Conservation (phyloP, 2,113 vertebrate species). For the Rousettus leschenaultii region DNA sequence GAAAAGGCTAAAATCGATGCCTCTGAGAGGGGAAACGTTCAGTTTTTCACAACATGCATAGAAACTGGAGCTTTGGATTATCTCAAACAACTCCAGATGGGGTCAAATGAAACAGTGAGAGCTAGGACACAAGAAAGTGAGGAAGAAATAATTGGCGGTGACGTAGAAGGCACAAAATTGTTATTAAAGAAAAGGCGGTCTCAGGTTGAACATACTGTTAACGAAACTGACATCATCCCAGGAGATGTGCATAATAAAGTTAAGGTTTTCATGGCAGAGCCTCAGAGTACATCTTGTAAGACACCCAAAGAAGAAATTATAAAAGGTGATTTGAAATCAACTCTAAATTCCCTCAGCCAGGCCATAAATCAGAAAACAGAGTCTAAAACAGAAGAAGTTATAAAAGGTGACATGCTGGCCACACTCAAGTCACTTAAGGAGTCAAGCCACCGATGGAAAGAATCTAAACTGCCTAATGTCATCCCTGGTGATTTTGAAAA, state of each 20-base stretch:
- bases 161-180: slow-evolving; percentile 88
- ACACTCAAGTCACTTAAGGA: slow-evolving; percentile 85
- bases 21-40: slow-evolving; percentile 90
- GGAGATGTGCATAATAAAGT: slow-evolving; percentile 89
- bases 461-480: slow-evolving; percentile 84
- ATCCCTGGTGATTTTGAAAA: slow-evolving; percentile 87
- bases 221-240: slow-evolving; percentile 89
- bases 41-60: slow-evolving; percentile 94
- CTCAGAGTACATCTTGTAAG: slow-evolving; percentile 74
- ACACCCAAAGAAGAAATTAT: slow-evolving; percentile 86
- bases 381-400: slow-evolving; percentile 87
- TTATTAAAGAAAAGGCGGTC: slow-evolving; percentile 82
- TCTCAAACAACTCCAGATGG: slow-evolving; percentile 87
- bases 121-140: slow-evolving; percentile 75
- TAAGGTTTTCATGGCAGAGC: slow-evolving; percentile 89
- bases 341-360: slow-evolving; percentile 86
- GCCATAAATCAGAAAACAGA: slow-evolving; percentile 85
- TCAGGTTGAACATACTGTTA: slow-evolving; percentile 86
- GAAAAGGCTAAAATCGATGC: slow-evolving; percentile 85
- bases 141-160: slow-evolving; percentile 87
- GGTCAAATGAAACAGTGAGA: slow-evolving; percentile 77
- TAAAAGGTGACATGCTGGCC: slow-evolving; percentile 86
- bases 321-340: slow-evolving; percentile 88
- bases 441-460: slow-evolving; percentile 81
- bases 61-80: slow-evolving; percentile 92